Evolutionary conservation across 2,797 vertebrate genomes (phyloP), one percentile per base, ranked within the genome.

Genomic region (Spinus olivaceus): DNA sequence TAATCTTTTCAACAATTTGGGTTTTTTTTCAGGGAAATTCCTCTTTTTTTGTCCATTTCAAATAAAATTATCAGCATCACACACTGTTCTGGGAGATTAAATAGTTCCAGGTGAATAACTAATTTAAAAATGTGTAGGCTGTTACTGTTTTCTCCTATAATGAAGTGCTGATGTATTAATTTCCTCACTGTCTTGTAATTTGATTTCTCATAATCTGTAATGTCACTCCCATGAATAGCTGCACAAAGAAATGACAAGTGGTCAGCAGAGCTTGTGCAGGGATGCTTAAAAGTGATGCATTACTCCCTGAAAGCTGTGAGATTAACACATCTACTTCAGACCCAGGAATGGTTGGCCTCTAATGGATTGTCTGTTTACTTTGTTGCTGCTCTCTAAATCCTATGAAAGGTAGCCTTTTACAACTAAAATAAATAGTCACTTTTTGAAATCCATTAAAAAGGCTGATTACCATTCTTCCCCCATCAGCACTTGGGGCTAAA

Each of bases 141-240:
- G 53, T 64, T 88, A 78, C 42, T 56, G 19, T 95, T 83, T 83
- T 78, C 18, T 63, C 42, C 44, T 73, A 22, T 65, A 64, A 88
- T 77, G 50, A 79, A 90, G 39, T 88, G 46, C 59, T 87, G 81
- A 78, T 14, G 12, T 22, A 85, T 92, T 85, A 37, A 87, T 93
- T 92, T 95, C 56, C 64, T 81, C 46, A 14, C 37, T 91, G 39
- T 42, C 50, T 73, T 93, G 54, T 84, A 70, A 90, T 92, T 78
- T 83, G 53, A 77, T 80, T 93, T 93, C 41, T 85, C 74, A 46
- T 91, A 86, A 95, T 83, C 39, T 71, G 6, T 47, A 88, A 69
- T 74, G 60, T 67, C 83, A 65, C 14, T 84, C 44, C 46, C 72
- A 79, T 84, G 88, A 96, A 46, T 18, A 92, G 44, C 80, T 85